Conservation (phyloP, 2,113 vertebrate species). For the Morphnarchus princeps region DNA sequence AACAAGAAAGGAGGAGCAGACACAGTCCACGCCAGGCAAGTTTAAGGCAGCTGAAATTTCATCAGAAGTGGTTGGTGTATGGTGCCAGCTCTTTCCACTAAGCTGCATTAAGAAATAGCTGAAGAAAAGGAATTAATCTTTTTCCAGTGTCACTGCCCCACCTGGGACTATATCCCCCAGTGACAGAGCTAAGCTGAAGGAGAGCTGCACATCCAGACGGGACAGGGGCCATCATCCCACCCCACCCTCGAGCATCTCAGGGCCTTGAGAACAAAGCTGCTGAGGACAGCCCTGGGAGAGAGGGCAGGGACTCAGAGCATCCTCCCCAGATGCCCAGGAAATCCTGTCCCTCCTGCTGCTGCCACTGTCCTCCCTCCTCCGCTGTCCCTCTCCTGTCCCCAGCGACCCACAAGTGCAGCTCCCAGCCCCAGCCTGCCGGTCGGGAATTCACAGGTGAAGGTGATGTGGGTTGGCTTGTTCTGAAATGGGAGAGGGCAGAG, state of each 20-base stretch:
- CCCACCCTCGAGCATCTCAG: background rate
- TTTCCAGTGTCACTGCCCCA: background rate
- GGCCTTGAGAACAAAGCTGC: background rate
- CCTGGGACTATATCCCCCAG: rapidly evolving
- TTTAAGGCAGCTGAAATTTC: background rate
- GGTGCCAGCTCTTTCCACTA: background rate
- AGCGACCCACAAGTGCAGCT: rapidly evolving
- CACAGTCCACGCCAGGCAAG: rapidly evolving
- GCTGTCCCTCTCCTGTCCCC: background rate
- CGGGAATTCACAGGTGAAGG: background rate
- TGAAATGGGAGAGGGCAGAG: background rate
- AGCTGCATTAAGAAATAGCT: background rate
- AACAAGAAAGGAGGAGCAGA: background rate
- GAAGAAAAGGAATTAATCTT: background rate
- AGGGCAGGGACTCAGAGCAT: background rate
- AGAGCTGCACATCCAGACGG: background rate
- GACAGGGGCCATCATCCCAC: background rate
- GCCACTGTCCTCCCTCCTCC: rapidly evolving
- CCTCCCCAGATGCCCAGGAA: background rate
- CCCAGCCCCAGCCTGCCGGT: background rate
- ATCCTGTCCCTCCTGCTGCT: background rate
- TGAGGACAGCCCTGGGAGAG: background rate
- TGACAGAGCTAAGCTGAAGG: background rate
- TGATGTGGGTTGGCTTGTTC: rapidly evolving
- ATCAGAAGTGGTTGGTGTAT: background rate